phyloP scores from a whole-genome alignment of 1,140 invertebrate genomes.

The Wiebesia pumilae region DNA sequence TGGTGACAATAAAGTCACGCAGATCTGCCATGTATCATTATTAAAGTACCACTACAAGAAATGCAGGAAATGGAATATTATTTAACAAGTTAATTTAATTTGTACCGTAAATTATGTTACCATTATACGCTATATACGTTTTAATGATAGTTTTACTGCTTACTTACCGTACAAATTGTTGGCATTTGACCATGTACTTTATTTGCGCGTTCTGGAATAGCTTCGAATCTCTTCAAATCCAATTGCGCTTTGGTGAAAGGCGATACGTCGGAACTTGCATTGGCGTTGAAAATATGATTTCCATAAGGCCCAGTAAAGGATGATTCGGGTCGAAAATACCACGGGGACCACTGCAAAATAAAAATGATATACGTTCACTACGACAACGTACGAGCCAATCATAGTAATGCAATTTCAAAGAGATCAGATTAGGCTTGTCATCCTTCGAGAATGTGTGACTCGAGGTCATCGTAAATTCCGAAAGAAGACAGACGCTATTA shows the following conservation, averaged over 20 bases:
- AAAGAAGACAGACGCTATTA: neutral
- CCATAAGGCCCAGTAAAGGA: conserved; percentile 55
- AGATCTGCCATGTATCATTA: conserved; percentile 30
- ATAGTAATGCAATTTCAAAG: neutral
- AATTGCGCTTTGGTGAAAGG: conserved; percentile 61
- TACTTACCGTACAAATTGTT: conserved; percentile 71
- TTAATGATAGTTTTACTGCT: neutral
- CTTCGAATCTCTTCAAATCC: conserved; percentile 59
- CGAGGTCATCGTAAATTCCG: neutral
- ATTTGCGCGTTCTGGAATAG: conserved; percentile 55
- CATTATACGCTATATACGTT: neutral
- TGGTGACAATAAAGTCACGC: conserved; percentile 38
- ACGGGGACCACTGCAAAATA: conserved; percentile 68
- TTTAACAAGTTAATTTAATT: conserved; percentile 40
- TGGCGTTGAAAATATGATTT: conserved; percentile 58
- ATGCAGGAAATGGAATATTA: conserved; percentile 34
- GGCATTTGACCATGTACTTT: conserved; percentile 71
- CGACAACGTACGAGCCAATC: neutral
- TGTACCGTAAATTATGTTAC: neutral
- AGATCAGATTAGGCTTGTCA: neutral
- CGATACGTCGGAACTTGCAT: conserved; percentile 57
- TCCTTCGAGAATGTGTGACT: neutral
- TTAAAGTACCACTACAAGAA: conserved; percentile 19
- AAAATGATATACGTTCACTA: conserved; percentile 19
- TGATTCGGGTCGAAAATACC: conserved; percentile 68